A percentile compares a stretch with the other conserved stretches of the same genome.
Conservation (phyloP, 2,113 vertebrate species). For the Trichechus manatus region DNA sequence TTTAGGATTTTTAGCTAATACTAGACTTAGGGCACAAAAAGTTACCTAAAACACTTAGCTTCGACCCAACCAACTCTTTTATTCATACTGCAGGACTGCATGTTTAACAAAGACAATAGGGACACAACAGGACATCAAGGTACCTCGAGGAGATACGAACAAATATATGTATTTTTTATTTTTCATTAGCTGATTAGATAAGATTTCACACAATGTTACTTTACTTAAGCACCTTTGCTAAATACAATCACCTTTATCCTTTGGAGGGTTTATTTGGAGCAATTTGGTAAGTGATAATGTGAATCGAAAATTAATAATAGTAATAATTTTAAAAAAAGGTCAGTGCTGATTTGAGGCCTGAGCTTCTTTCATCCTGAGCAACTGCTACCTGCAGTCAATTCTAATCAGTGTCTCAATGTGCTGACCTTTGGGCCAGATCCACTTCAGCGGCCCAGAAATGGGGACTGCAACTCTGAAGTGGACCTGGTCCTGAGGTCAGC, state of each 20-base stretch:
- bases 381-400: not conserved
- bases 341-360: not conserved
- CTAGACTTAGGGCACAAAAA: not conserved
- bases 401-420: not conserved
- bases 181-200: slow-evolving; percentile 69
- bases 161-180: slow-evolving; percentile 55
- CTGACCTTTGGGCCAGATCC: not conserved
- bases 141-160: slow-evolving; percentile 65
- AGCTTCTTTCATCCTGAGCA: slow-evolving; percentile 16
- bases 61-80: slow-evolving; percentile 62
- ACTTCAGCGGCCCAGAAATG: not conserved
- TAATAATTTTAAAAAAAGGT: not conserved
- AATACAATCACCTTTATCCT: slow-evolving; percentile 31
- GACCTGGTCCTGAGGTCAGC: slow-evolving; percentile 17
- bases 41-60: slow-evolving; percentile 53
- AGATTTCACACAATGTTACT: not conserved
- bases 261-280: slow-evolving; percentile 30
- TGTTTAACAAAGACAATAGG: slow-evolving; percentile 70
- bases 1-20: slow-evolving; percentile 13
- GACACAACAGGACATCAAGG: slow-evolving; percentile 43
- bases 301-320: slow-evolving; percentile 47
- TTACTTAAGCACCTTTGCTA: slow-evolving; percentile 63
- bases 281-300: not conserved
- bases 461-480: not conserved
- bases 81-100: slow-evolving; percentile 67